Evolutionary conservation across 2,888 invertebrate genomes (phyloP), one percentile per base, ranked within the genome.

Genomic region (Eulithis prunata): DNA sequence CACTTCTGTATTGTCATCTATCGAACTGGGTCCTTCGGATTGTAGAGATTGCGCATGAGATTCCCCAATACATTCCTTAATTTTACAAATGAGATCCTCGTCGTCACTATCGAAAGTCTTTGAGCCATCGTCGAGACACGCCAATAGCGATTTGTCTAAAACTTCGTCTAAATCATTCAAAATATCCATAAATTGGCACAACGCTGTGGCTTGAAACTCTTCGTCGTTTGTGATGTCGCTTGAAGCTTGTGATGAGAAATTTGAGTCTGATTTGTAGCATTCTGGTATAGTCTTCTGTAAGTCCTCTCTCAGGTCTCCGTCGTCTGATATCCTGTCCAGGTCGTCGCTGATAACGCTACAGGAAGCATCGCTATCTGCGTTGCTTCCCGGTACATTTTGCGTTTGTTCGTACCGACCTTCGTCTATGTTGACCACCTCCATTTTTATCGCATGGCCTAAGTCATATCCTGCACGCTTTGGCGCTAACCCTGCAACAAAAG

Each of bases 101-200:
- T 92, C 92, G 66, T 91, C 91, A 71, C 91, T 91, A 68, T 90
- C 89, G 66, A 87, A 83, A 47, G 75, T 80, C 71, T 86, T 87
- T 43, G 86, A 77, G 70, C 82, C 82, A 73, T 91, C 89, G 71
- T 92, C 91, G 56, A 92, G 86, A 71, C 90, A 89, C 62, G 89
- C 90, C 58, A 92, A 79, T 66, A 94, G 77, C 61, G 94, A 94
- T 71, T 93, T 94, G 75, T 95, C 94, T 73, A 95, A 81, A 66
- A 94, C 93, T 80, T 94, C 94, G 81, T 95, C 95, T 70, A 95
- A 83, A 79, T 94, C 94, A 75, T 94, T 93, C 71, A 95, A 84
- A 69, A 95, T 94, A 79, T 93, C 90, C 88, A 95, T 91, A 78
- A 93, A 93, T 74, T 93, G 91, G 75, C 90, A 89, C 66, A 93